These are phyloP conservation scores for Elysia chlorotica DNA, from an alignment of 1,140 invertebrate genomes.

Conservation along the genomic window DNA sequence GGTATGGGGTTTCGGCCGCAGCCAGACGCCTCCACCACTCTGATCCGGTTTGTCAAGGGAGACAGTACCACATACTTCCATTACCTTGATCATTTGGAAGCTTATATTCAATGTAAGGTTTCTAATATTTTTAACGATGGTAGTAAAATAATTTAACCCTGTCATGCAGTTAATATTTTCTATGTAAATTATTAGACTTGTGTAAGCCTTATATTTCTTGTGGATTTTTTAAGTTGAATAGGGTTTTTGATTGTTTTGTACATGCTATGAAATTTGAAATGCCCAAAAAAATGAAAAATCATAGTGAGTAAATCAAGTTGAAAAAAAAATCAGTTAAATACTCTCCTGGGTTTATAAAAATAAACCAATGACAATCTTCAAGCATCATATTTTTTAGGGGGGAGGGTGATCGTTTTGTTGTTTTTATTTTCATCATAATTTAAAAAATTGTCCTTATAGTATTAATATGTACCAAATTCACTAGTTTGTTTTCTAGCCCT, in stretches of 20 bases:
- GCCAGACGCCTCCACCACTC: conserved; percentile 89
- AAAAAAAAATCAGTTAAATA: background rate
- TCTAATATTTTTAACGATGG: background rate
- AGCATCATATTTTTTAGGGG: background rate
- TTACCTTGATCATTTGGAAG: conserved; percentile 46
- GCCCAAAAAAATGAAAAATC: background rate
- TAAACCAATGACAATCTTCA: no score
- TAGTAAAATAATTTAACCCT: background rate
- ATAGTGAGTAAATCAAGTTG: background rate
- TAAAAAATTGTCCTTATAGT: background rate
- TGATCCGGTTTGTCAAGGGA: conserved; percentile 81
- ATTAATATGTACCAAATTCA: conserved; percentile 59
- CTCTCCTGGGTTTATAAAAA: no score
- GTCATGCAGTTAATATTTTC: background rate
- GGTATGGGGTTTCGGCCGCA: conserved; percentile 87
- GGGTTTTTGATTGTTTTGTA: background rate
- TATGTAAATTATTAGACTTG: no score
- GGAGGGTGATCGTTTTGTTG: background rate
- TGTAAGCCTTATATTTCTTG: no score
- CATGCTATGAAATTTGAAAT: background rate
- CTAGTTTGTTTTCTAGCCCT: conserved; percentile 87
- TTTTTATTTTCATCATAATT: background rate
- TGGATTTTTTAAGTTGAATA: background rate
- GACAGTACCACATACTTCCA: conserved; percentile 38
- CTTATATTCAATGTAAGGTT: conserved; percentile 39